These are phyloP conservation scores for Mythimna pallens DNA, from an alignment of 2,888 invertebrate genomes.

Conservation along the genomic window DNA sequence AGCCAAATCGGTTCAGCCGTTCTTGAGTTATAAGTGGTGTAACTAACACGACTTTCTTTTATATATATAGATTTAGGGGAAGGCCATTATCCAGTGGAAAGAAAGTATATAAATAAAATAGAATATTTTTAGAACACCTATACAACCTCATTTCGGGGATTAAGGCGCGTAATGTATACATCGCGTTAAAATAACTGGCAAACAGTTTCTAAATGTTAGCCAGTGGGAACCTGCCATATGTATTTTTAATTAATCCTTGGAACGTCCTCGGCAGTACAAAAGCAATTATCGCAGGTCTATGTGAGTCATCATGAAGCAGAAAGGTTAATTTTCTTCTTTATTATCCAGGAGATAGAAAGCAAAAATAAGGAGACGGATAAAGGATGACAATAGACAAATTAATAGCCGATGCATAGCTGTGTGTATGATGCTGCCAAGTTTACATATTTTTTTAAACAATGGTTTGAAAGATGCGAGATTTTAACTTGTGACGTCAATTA, in stretches of 20 bases:
- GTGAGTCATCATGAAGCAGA: constrained; percentile 63
- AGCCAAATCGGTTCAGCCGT: too few relatives aligned
- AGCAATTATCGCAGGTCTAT: constrained; percentile 66
- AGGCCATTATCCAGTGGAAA: too few relatives aligned
- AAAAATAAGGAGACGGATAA: constrained; percentile 56
- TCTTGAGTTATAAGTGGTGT: too few relatives aligned
- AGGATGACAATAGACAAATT: not conserved
- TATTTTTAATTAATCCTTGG: constrained; percentile 70
- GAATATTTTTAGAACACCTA: constrained; percentile 41
- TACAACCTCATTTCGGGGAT: constrained; percentile 51
- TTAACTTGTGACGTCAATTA: not conserved
- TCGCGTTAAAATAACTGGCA: constrained; percentile 59
- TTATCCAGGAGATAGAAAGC: constrained; percentile 55
- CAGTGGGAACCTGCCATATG: constrained; percentile 68
- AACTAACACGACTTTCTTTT: too few relatives aligned
- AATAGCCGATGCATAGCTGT: not conserved
- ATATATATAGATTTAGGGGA: too few relatives aligned
- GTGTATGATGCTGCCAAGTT: not conserved
- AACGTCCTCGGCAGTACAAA: constrained; percentile 67
- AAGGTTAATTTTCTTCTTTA: constrained; percentile 68
- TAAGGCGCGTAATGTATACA: constrained; percentile 61
- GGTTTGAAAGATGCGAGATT: not conserved
- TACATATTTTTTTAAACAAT: too few relatives aligned
- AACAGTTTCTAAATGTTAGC: constrained; percentile 53
- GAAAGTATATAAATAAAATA: too few relatives aligned